Evolutionary conservation across 1,140 invertebrate species (phyloP).

Genomic region (Neodiprion virginianus): DNA sequence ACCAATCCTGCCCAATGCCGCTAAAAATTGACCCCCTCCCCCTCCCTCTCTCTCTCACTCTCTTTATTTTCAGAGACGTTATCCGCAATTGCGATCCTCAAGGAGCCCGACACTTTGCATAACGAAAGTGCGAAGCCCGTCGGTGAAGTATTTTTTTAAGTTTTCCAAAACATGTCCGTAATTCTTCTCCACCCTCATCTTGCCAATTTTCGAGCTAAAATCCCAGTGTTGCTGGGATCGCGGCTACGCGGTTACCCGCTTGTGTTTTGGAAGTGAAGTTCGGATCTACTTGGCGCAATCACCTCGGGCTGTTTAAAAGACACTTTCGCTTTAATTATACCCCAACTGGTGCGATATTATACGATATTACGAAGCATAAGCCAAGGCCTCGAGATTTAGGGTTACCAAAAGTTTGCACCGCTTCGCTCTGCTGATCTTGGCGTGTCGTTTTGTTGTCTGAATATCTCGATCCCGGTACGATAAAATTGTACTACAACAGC

Average conservation of each 20-base stretch:
- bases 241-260: too few species aligned
- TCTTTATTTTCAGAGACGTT: too few species aligned
- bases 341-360: neutral
- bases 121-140: neutral
- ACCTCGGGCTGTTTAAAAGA: conserved; percentile 3
- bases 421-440: neutral
- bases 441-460: too few species aligned
- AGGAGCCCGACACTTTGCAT: conserved; percentile 10
- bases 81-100: conserved; percentile 1
- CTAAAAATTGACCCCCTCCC: neutral
- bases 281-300: conserved; percentile 1
- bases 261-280: too few species aligned
- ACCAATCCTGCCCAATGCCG: conserved; percentile 19
- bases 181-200: neutral
- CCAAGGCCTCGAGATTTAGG: neutral
- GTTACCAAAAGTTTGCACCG: neutral
- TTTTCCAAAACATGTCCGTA: neutral
- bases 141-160: neutral
- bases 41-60: too few species aligned
- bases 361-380: neutral
- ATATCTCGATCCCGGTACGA: too few species aligned
- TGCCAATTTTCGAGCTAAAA: too few species aligned
- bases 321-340: conserved; percentile 7
- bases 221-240: too few species aligned
- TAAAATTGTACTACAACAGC: too few species aligned